phyloP scores from a whole-genome alignment of 2,113 vertebrate species.

The Erythrocercus mccallii region DNA sequence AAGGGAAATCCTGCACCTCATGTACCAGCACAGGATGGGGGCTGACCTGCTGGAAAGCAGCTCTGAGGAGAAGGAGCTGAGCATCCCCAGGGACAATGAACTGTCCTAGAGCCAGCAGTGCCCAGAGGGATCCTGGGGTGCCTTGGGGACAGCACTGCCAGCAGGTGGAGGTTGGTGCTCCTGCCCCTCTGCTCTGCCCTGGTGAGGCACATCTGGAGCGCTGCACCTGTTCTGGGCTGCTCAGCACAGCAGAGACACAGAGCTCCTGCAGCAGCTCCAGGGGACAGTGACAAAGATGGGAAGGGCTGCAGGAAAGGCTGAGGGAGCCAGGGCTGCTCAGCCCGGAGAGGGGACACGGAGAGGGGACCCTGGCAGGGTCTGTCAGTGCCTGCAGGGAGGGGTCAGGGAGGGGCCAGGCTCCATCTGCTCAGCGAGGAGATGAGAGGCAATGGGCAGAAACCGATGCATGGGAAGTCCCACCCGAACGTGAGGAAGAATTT shows the following conservation, averaged over 20 bases:
- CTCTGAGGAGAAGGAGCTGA: background rate
- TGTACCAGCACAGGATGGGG: background rate
- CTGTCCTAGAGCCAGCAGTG: background rate
- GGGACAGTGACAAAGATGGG: background rate
- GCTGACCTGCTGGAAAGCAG: background rate
- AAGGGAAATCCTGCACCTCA: background rate
- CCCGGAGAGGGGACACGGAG: rapidly evolving
- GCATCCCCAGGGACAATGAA: rapidly evolving
- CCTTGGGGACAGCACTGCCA: background rate
- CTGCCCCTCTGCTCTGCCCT: background rate
- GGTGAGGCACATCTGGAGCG: no score
- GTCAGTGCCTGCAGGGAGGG: background rate
- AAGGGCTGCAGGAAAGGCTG: no score
- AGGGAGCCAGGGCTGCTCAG: background rate
- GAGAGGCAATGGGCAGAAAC: background rate
- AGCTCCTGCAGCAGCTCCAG: background rate
- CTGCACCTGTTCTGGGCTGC: background rate
- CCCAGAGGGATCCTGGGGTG: background rate
- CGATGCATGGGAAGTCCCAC: no score
- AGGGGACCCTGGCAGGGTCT: background rate
- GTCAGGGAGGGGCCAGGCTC: background rate
- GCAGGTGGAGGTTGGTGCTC: no score
- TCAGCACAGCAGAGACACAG: background rate
- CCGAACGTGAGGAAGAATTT: background rate
- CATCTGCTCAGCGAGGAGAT: background rate